phyloP scores from a whole-genome alignment of 30 jellyfish, hydroid and myxozoan genomes.

The Turritopsis dohrnii region DNA sequence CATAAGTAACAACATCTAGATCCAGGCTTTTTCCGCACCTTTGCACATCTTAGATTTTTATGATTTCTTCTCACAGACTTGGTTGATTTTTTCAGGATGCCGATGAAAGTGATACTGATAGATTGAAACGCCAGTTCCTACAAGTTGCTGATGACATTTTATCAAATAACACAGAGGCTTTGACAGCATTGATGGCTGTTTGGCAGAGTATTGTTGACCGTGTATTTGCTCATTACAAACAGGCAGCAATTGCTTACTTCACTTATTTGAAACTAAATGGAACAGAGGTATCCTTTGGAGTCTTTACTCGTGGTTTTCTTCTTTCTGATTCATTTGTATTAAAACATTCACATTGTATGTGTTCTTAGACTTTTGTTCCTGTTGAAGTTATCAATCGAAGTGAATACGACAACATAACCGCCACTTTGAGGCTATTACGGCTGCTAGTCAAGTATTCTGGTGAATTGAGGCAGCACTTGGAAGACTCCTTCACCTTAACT shows the following conservation, averaged over 20 bases:
- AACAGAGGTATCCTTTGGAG: conserved; percentile 49
- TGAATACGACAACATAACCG: conserved; percentile 93
- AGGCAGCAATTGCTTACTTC: conserved; percentile 87
- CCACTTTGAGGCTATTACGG: conserved; percentile 83
- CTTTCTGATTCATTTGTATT: neutral
- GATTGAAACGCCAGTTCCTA: conserved; percentile 44
- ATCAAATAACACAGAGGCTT: conserved; percentile 36
- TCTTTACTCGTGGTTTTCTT: neutral
- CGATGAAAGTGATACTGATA: conserved; percentile 56
- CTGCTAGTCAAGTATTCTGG: conserved; percentile 91
- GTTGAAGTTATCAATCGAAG: conserved; percentile 23
- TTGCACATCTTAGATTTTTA: neutral
- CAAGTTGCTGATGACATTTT: conserved; percentile 44
- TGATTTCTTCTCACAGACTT: neutral
- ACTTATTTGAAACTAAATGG: conserved; percentile 70
- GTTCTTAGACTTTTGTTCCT: conserved; percentile 18
- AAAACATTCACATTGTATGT: neutral
- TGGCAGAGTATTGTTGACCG: conserved; percentile 84
- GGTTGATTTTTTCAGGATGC: neutral
- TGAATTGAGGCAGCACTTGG: conserved; percentile 78
- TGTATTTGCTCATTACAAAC: conserved; percentile 87
- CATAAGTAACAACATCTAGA: no score
- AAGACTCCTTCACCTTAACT: conserved; percentile 67
- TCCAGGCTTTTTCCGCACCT: no score
- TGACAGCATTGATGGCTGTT: conserved; percentile 35